These are phyloP conservation scores for Morone saxatilis DNA, from an alignment of 2,113 vertebrate genomes.

Conservation along the genomic window DNA sequence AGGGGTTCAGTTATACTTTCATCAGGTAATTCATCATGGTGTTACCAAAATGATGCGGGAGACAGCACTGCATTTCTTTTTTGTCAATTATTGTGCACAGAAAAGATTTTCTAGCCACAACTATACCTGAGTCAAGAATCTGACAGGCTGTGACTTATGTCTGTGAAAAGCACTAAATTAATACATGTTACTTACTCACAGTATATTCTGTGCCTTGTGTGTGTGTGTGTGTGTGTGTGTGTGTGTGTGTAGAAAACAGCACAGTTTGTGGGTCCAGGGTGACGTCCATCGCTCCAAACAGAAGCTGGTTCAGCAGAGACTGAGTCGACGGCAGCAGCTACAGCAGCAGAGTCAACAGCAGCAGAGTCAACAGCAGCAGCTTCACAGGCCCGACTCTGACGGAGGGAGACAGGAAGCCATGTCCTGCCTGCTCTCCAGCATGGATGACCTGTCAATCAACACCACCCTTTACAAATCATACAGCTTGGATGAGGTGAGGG, in stretches of 20 bases:
- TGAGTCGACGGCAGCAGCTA: slow-evolving; percentile 50
- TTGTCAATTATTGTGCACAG: background rate
- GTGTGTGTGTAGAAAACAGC: slow-evolving; percentile 86
- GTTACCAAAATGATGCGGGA: background rate
- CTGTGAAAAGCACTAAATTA: too few species aligned
- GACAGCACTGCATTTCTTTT: background rate
- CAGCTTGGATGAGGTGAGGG: slow-evolving; percentile 87
- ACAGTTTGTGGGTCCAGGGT: slow-evolving; percentile 91
- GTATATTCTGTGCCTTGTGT: background rate
- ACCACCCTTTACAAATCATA: slow-evolving; percentile 82
- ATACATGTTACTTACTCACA: too few species aligned
- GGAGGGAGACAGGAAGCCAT: slow-evolving; percentile 64
- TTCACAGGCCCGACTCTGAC: slow-evolving; percentile 16
- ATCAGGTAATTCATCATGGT: background rate
- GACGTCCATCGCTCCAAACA: slow-evolving; percentile 88
- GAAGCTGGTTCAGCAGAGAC: slow-evolving; percentile 78
- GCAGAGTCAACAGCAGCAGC: slow-evolving; percentile 45
- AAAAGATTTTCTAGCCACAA: background rate
- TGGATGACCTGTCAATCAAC: slow-evolving; percentile 90
- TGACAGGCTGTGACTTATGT: background rate
- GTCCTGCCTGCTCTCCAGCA: slow-evolving; percentile 86
- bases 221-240: slow-evolving; percentile 19
- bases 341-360: slow-evolving; percentile 55
- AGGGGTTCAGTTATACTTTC: background rate
- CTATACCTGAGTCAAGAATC: background rate